Evolutionary conservation across 2,888 invertebrate species (phyloP).

Genomic region (Leptinotarsa tumamoca): DNA sequence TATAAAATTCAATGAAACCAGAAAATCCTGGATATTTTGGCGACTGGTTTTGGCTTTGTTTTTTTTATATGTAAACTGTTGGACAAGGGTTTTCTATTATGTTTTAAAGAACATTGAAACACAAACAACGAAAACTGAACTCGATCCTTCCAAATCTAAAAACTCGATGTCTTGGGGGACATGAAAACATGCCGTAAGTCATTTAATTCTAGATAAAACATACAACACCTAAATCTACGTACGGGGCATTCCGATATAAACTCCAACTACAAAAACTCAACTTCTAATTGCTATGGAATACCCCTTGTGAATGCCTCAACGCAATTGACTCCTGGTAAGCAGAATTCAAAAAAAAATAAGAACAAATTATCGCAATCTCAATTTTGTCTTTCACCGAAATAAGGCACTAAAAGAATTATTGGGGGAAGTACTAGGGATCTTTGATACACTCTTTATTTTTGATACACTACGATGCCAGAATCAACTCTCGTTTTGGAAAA

Average conservation of each 20-base stretch:
- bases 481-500: not conserved
- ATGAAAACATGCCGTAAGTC: constrained; percentile 22
- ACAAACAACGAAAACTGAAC: not conserved
- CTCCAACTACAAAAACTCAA: constrained; percentile 1
- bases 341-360: constrained; percentile 10
- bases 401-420: constrained; percentile 43
- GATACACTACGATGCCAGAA: not conserved
- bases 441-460: not conserved
- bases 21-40: no score
- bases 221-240: constrained; percentile 33
- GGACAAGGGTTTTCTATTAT: no score
- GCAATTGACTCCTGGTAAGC: constrained; percentile 35
- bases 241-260: constrained; percentile 25
- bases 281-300: not conserved
- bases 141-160: not conserved
- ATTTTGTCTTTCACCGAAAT: constrained; percentile 30
- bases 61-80: no score
- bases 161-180: constrained; percentile 34
- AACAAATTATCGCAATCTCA: not conserved
- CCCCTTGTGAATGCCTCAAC: constrained; percentile 17
- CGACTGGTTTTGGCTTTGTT: no score
- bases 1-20: no score
- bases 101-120: no score
- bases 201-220: constrained; percentile 29
- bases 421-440: constrained; percentile 16